Conservation (phyloP, 2,797 vertebrate genomes). For the Tragopan temminckii region DNA sequence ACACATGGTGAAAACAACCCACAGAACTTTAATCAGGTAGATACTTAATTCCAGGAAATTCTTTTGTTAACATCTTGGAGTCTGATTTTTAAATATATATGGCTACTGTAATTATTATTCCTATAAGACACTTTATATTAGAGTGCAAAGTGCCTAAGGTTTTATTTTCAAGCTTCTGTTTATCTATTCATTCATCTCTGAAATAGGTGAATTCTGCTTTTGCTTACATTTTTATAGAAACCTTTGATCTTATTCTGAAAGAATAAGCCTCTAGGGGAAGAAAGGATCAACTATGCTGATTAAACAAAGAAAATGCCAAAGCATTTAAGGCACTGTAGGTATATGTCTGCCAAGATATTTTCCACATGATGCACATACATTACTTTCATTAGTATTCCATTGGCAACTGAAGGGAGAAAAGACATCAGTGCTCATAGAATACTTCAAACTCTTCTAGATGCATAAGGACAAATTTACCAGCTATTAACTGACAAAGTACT, state of each 20-base stretch:
- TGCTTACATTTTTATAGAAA: constrained; percentile 51
- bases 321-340: constrained; percentile 63
- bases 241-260: constrained; percentile 67
- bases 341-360: constrained; percentile 67
- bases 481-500: constrained; percentile 18
- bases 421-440: constrained; percentile 15
- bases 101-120: constrained; percentile 35
- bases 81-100: constrained; percentile 53
- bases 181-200: constrained; percentile 56
- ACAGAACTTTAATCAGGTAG: constrained; percentile 46
- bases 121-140: constrained; percentile 34
- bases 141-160: neutral
- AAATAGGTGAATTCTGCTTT: constrained; percentile 44
- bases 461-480: constrained; percentile 38
- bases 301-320: constrained; percentile 52
- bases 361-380: constrained; percentile 58
- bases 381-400: constrained; percentile 53
- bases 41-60: constrained; percentile 55
- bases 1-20: constrained; percentile 34
- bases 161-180: constrained; percentile 54
- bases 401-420: constrained; percentile 35
- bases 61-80: constrained; percentile 32
- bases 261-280: constrained; percentile 39
- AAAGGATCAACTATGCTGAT: constrained; percentile 13
- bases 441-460: constrained; percentile 23